Conservation (phyloP, 2,797 vertebrate genomes). For the Percopsis omiscomaycus region DNA sequence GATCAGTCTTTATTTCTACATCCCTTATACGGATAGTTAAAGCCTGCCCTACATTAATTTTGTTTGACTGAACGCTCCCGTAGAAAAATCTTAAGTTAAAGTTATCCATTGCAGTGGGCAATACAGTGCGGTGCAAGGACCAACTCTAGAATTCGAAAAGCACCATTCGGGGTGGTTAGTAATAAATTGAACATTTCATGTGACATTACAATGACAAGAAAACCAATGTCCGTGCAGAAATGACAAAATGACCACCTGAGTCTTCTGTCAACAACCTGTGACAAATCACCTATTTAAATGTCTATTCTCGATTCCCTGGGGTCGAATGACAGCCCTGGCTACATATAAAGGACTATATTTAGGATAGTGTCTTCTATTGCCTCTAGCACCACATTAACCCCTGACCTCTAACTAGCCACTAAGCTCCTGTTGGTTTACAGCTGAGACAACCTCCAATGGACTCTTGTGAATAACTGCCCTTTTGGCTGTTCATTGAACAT, state of each 20-base stretch:
- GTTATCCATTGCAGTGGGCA: too few species aligned
- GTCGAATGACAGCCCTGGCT: conserved; percentile 55
- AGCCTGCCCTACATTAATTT: too few species aligned
- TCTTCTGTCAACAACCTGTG: conserved; percentile 52
- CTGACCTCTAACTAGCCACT: conserved; percentile 60
- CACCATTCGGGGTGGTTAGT: neutral
- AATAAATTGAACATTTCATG: neutral
- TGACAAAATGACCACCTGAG: conserved; percentile 31
- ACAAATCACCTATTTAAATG: conserved; percentile 56
- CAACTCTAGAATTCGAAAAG: too few species aligned
- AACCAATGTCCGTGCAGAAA: conserved; percentile 12
- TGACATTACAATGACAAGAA: conserved; percentile 14
- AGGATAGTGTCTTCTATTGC: conserved; percentile 62
- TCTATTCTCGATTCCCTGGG: conserved; percentile 50
- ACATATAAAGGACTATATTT: conserved; percentile 65
- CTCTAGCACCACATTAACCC: conserved; percentile 70
- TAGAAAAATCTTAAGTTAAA: too few species aligned
- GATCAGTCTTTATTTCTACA: conserved; percentile 22
- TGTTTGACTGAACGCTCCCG: neutral
- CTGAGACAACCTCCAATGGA: conserved; percentile 43
- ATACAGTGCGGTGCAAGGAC: too few species aligned
- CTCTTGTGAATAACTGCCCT: too few species aligned
- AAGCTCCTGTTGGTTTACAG: conserved; percentile 62
- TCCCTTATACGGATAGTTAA: neutral
- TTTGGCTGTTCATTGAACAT: neutral